Conservation (phyloP, 2,113 vertebrate species). For the Psophia crepitans region DNA sequence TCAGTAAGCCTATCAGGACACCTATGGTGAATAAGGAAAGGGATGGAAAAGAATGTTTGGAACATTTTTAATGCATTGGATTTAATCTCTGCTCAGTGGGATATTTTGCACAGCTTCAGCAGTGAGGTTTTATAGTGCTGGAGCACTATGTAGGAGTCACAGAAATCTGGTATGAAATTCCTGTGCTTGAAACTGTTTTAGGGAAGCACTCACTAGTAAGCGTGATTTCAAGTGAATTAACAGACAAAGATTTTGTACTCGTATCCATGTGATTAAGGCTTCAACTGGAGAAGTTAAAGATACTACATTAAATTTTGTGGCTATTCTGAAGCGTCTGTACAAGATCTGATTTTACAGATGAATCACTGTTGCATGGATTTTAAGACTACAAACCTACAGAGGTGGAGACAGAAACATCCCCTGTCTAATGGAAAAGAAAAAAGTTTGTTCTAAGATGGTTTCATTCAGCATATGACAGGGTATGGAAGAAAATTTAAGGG, state of each 20-base stretch:
- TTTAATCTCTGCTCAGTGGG: conserved; percentile 44
- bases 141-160: not conserved
- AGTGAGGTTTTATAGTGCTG: not conserved
- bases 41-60: not conserved
- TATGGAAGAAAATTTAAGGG: not conserved
- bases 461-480: not conserved
- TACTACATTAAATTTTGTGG: not conserved
- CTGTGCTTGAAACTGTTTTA: not conserved
- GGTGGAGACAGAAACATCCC: not conserved
- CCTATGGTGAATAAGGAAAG: not conserved
- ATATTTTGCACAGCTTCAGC: conserved; percentile 17
- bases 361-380: not conserved
- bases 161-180: not conserved
- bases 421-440: not conserved
- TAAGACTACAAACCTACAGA: not conserved
- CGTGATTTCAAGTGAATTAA: not conserved
- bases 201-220: not conserved
- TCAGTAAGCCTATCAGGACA: not conserved
- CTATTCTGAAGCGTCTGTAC: not conserved
- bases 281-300: not conserved
- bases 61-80: not conserved
- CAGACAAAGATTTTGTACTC: not conserved
- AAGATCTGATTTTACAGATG: not conserved
- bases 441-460: not conserved
- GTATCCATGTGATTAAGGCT: not conserved